Conservation (phyloP, 2,113 vertebrate species). For the Nothoprocta perdicaria region DNA sequence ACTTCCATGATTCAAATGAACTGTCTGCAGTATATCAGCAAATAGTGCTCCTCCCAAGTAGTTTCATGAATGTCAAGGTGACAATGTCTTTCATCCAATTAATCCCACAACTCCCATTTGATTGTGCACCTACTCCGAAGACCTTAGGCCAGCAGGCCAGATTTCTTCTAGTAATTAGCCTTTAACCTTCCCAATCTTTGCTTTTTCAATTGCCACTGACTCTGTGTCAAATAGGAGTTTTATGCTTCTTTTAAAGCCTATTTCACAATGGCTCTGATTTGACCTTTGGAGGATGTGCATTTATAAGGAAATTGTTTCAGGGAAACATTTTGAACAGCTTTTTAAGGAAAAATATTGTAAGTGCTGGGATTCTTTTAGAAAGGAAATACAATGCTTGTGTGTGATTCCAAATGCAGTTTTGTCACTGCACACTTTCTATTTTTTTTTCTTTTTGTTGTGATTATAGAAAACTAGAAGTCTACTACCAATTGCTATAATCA, state of each 20-base stretch:
- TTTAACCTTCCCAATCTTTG: conserved; percentile 52
- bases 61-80: conserved; percentile 61
- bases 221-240: conserved; percentile 43
- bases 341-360: not conserved
- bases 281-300: conserved; percentile 17
- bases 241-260: conserved; percentile 52
- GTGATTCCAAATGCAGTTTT: not conserved
- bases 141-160: conserved; percentile 21
- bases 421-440: not conserved
- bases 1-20: conserved; percentile 14
- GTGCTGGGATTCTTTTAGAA: not conserved
- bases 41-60: conserved; percentile 22
- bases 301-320: conserved; percentile 50
- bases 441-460: not conserved
- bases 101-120: conserved; percentile 55
- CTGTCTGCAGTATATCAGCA: conserved; percentile 25
- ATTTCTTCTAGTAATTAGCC: conserved; percentile 59
- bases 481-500: not conserved
- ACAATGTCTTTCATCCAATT: conserved; percentile 57
- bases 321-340: not conserved
- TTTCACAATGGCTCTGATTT: conserved; percentile 45
- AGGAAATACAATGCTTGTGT: not conserved
- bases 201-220: conserved; percentile 13
- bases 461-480: not conserved
- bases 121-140: conserved; percentile 27